Percentiles rank a stretch among this genome's conserved stretches.
phyloP scores from a whole-genome alignment of 2,113 vertebrate species.

The Cynopterus brachyotis region DNA sequence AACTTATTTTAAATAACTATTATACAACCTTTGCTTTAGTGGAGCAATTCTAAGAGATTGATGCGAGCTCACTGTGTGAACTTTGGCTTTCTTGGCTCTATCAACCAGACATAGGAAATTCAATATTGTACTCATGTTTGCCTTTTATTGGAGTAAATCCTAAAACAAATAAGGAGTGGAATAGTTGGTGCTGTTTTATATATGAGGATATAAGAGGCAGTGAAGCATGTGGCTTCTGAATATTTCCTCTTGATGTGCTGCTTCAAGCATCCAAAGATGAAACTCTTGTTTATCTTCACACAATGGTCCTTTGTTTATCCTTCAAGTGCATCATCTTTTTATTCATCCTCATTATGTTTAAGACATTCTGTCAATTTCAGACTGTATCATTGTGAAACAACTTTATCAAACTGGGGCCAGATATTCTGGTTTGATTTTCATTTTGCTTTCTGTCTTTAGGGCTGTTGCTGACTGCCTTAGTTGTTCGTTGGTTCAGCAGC shows the following conservation, averaged over 20 bases:
- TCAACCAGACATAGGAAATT: background rate
- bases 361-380: background rate
- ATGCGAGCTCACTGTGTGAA: background rate
- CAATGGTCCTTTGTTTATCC: background rate
- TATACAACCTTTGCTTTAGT: background rate
- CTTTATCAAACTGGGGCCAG: background rate
- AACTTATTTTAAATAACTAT: background rate
- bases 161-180: background rate
- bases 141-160: background rate
- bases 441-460: background rate
- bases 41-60: background rate
- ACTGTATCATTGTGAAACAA: background rate
- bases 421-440: background rate
- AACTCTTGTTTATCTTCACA: background rate
- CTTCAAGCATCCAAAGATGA: background rate
- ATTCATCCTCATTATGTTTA: background rate
- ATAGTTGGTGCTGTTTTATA: background rate
- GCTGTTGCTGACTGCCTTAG: background rate
- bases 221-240: background rate
- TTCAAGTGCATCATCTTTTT: background rate
- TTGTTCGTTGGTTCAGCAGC: background rate
- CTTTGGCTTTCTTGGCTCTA: background rate
- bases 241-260: background rate
- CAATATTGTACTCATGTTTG: background rate
- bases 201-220: background rate